Conservation (phyloP, 1,140 invertebrate species). For the Venustaconcha ellipsiformis region DNA sequence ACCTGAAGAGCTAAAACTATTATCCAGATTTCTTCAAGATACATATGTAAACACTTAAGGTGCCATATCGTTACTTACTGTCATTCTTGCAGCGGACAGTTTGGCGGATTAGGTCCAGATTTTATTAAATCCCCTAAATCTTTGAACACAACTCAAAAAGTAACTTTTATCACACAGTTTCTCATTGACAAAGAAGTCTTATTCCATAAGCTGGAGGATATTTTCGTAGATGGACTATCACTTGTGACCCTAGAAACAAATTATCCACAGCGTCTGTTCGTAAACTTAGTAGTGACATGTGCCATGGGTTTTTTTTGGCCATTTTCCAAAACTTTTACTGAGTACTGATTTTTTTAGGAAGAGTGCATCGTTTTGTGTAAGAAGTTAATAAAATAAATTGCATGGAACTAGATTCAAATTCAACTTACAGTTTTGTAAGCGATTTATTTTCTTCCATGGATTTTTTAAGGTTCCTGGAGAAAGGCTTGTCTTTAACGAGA, state of each 20-base stretch:
- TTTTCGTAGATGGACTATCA: slow-evolving; percentile 2
- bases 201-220: slow-evolving; percentile 6
- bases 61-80: too few species aligned
- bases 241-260: slow-evolving; percentile 4
- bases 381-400: slow-evolving; percentile 6
- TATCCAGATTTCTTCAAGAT: too few species aligned
- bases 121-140: not conserved
- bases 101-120: too few species aligned
- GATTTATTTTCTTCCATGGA: too few species aligned
- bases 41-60: too few species aligned
- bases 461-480: too few species aligned
- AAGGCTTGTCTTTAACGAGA: too few species aligned
- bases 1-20: too few species aligned
- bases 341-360: slow-evolving; percentile 13
- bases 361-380: slow-evolving; percentile 14
- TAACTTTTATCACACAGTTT: not conserved
- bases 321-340: slow-evolving; percentile 15
- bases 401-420: too few species aligned
- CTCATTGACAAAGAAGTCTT: not conserved
- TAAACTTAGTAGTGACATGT: slow-evolving; percentile 13
- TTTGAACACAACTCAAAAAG: slow-evolving; percentile 1
- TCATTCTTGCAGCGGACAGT: too few species aligned
- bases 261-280: slow-evolving; percentile 5
- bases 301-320: slow-evolving; percentile 5
- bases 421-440: too few species aligned